These are phyloP conservation scores for Tringa solitaria DNA, from an alignment of 2,113 vertebrate genomes.

Conservation along the genomic window DNA sequence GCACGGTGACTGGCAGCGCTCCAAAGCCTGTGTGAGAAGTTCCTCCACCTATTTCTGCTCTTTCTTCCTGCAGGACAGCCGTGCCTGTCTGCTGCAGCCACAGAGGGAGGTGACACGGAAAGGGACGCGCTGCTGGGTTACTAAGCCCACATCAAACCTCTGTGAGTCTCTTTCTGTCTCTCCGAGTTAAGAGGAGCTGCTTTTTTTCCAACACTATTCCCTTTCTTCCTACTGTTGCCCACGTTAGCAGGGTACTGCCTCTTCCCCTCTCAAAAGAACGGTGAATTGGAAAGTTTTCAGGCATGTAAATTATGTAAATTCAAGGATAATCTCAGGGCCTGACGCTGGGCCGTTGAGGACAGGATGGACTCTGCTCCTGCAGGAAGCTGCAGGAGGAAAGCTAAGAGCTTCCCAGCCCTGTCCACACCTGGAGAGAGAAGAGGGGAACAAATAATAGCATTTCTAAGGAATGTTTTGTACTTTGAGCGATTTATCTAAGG, in stretches of 20 bases:
- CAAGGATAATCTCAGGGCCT: neutral
- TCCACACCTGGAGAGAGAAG: neutral
- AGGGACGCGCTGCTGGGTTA: neutral
- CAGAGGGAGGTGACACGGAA: neutral
- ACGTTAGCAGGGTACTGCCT: neutral
- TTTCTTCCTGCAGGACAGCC: neutral
- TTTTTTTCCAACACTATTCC: neutral
- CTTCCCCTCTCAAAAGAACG: neutral
- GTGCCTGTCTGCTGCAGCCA: neutral
- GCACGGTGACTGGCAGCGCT: neutral
- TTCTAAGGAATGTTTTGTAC: constrained; percentile 11
- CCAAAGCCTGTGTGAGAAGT: neutral
- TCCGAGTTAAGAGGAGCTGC: neutral
- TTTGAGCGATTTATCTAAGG: neutral
- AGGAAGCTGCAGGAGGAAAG: neutral
- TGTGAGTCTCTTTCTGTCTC: neutral
- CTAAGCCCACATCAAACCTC: neutral
- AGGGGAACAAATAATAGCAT: neutral
- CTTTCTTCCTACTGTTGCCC: neutral
- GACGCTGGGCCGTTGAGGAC: neutral
- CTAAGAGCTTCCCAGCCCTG: neutral
- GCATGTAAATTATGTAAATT: neutral
- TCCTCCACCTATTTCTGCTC: neutral
- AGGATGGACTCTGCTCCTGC: neutral
- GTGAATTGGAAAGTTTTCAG: neutral